These are phyloP conservation scores for Caligus rogercresseyi DNA, from an alignment of 1,140 invertebrate species.

Conservation along the genomic window DNA sequence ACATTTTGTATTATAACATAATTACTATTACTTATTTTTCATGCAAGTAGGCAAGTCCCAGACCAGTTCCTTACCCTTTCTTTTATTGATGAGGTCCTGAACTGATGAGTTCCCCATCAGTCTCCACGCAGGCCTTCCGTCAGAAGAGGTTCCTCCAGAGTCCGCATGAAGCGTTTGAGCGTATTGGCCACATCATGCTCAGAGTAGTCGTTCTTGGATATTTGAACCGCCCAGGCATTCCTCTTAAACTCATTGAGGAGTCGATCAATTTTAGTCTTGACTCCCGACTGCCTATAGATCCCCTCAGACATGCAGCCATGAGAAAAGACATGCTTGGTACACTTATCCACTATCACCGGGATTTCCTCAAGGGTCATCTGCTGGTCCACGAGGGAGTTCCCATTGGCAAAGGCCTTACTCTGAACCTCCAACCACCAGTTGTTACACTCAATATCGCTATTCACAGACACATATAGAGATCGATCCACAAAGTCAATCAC, in stretches of 20 bases:
- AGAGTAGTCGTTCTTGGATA: slow-evolving; percentile 48
- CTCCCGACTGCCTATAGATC: slow-evolving; percentile 62
- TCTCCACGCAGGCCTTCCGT: slow-evolving; percentile 35
- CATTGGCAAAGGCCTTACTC: slow-evolving; percentile 53
- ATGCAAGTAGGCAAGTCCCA: too few relatives aligned
- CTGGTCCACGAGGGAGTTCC: slow-evolving; percentile 52
- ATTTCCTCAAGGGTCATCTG: slow-evolving; percentile 67
- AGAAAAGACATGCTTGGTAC: slow-evolving; percentile 65
- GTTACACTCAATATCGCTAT: slow-evolving; percentile 33
- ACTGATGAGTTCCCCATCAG: slow-evolving; percentile 30
- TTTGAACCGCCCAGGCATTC: slow-evolving; percentile 62
- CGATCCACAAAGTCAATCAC: slow-evolving; percentile 43
- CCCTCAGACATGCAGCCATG: slow-evolving; percentile 63
- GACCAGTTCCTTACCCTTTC: slow-evolving; percentile 35
- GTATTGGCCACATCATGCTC: slow-evolving; percentile 71
- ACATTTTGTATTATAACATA: too few relatives aligned
- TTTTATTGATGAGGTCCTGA: slow-evolving; percentile 33
- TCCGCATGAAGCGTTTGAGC: slow-evolving; percentile 61
- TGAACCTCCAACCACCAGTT: slow-evolving; percentile 51
- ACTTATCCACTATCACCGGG: slow-evolving; percentile 72
- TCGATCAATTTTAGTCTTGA: slow-evolving; percentile 49
- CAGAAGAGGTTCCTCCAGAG: slow-evolving; percentile 51
- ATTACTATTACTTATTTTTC: too few relatives aligned
- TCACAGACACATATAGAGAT: slow-evolving; percentile 50
- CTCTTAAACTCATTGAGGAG: slow-evolving; percentile 51